Conservation (phyloP, 2,113 vertebrate species). For the Hippocampus zosterae region DNA sequence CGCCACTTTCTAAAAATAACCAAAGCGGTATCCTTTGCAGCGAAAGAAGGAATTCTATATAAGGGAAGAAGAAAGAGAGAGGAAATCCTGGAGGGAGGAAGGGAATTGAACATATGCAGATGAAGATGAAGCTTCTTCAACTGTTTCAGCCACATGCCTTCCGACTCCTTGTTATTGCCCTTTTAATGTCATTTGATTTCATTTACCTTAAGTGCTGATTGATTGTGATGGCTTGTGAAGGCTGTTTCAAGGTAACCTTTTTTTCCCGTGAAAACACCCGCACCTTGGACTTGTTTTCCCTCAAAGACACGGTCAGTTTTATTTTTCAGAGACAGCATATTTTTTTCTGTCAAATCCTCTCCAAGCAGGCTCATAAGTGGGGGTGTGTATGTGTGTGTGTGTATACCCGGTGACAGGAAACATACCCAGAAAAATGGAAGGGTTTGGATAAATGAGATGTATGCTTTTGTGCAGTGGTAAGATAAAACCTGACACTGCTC, state of each 20-base stretch:
- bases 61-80: constrained; percentile 41
- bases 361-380: neutral
- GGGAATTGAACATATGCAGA: constrained; percentile 33
- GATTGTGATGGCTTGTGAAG: constrained; percentile 44
- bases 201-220: constrained; percentile 50
- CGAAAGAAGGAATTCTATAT: constrained; percentile 62
- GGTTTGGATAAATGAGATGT: constrained; percentile 61
- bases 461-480: constrained; percentile 58
- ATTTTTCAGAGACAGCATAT: constrained; percentile 29
- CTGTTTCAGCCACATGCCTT: constrained; percentile 41
- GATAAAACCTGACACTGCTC: constrained; percentile 68
- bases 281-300: constrained; percentile 48
- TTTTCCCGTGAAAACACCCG: constrained; percentile 42
- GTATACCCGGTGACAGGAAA: constrained; percentile 31
- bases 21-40: constrained; percentile 42
- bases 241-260: constrained; percentile 44
- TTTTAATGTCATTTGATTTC: constrained; percentile 52
- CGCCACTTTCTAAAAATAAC: constrained; percentile 61
- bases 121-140: constrained; percentile 44
- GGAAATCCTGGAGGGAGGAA: constrained; percentile 29
- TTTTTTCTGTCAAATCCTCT: constrained; percentile 3
- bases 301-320: constrained; percentile 24
- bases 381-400: constrained; percentile 10
- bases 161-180: constrained; percentile 32
- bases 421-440: constrained; percentile 48